Evolutionary conservation across 2,113 vertebrate genomes (phyloP), one percentile per base, ranked within the genome.

Genomic region (Cisticola juncidis): DNA sequence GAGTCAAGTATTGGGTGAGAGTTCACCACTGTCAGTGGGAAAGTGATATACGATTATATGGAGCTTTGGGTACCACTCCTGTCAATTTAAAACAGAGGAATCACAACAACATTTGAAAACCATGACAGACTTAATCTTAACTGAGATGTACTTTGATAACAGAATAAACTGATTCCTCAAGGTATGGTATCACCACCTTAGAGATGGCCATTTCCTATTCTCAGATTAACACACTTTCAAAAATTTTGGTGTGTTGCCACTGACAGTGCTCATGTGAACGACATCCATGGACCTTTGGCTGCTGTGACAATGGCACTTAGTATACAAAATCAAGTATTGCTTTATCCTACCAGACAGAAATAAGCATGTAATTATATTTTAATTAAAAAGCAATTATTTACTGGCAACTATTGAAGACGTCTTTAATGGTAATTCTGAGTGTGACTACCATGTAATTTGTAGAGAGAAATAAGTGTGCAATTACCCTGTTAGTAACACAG

Each of bases 401-500:
- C 83, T 98, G 97, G 96, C 96, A 97, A 96, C 96, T 96, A 96
- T 68, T 88, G 69, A 95, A 93, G 87, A 97, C 82, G 29, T 95
- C 96, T 97, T 97, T 97, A 97, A 97, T 97, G 95, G 86, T 96
- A 97, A 98, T 98, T 98, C 91, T 84, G 96, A 98, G 79, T 92
- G 85, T 42, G 36, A 97, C 97, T 97, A 97, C 97, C 92, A 96
- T 98, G 92, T 96, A 98, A 98, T 98, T 98, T 98, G 79, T 95
- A 96, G 96, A 95, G 84, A 97, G 90, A 98, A 98, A 97, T 97
- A 97, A 97, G 93, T 81, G 77, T 96, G 97, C 95, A 98, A 98
- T 98, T 98, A 97, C 93, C 90, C 89, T 97, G 97, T 96, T 97
- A 98, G 97, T 98, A 98, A 97, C 97, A 97, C 95, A 98, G 93